A percentile compares a stretch with the other conserved stretches of the same genome.
Conservation (phyloP, 1,140 invertebrate genomes). For the Trichonephila clavipes region DNA sequence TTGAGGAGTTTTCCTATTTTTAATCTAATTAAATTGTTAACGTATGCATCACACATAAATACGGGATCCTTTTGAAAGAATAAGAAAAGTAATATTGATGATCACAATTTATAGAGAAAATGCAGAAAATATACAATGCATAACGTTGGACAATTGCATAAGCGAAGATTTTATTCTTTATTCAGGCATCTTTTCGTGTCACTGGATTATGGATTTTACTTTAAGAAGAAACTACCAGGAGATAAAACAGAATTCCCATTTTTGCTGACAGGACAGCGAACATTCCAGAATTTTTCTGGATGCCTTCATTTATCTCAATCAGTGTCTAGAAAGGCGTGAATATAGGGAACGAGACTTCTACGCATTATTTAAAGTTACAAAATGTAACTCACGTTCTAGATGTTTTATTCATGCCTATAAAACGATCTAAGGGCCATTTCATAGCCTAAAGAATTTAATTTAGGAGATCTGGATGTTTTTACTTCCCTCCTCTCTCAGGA, state of each 20-base stretch:
- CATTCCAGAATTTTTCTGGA: conserved; percentile 11
- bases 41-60: too few relatives aligned
- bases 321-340: too few relatives aligned
- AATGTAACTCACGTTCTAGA: not conserved
- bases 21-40: too few relatives aligned
- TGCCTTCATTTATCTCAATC: conserved; percentile 36
- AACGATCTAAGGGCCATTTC: not conserved
- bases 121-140: too few relatives aligned
- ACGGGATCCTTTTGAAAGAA: too few relatives aligned
- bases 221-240: not conserved
- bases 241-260: not conserved
- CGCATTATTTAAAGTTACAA: conserved; percentile 24
- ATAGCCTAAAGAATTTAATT: conserved; percentile 31
- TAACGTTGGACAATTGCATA: too few relatives aligned
- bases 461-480: not conserved
- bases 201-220: not conserved
- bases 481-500: not conserved
- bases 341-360: not conserved
- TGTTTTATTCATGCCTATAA: not conserved
- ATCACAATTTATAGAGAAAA: too few relatives aligned
- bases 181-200: not conserved
- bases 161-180: not conserved
- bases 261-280: not conserved
- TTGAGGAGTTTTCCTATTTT: too few relatives aligned
- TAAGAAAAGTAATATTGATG: too few relatives aligned